Evolutionary conservation across 2,888 invertebrate species (phyloP), one percentile per base, ranked within the genome.

Genomic region (Drosophila flavopinicola): DNA sequence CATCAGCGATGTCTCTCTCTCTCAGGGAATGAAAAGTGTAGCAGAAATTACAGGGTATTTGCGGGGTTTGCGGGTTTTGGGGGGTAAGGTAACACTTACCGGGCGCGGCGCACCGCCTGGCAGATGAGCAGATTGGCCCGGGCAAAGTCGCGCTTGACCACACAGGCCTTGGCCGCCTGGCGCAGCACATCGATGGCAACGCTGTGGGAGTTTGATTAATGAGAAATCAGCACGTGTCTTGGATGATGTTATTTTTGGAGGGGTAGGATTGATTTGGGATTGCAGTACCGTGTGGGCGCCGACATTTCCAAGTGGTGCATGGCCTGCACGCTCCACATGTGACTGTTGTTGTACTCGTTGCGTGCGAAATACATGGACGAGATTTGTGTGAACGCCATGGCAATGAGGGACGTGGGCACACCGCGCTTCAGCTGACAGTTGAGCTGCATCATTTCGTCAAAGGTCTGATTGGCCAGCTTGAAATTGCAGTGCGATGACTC

Each of bases 131-230:
- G 92, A 77, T 96, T 96, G 23, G 97, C 98, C 86, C 94, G 94
- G 30, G 93, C 92, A 91, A 97, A 97, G 82, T 95, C 94, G 33
- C 97, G 93, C 92, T 97, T 97, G 39, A 97, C 95, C 37, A 97
- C 96, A 92, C 97, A 97, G 13, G 96, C 95, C 90, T 97, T 97
- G 65, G 96, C 95, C 79, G 96, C 95, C 88, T 96, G 96, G 42
- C 97, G 93, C 32, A 97, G 92, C 51, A 97, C 96, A 90, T 98
- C 97, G 51, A 98, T 93, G 29, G 94, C 93, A 63, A 95, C 93
- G 89, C 93, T 93, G n/a, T n/a, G n/a, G n/a, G n/a, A n/a, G n/a
- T n/a, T n/a, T n/a, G n/a, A n/a, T n/a, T n/a, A n/a, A n/a, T n/a
- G n/a, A n/a, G n/a, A n/a, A n/a, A n/a, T n/a, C n/a, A n/a, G n/a